Evolutionary conservation across 2,797 vertebrate genomes (phyloP).

Genomic region (Sciurus carolinensis): DNA sequence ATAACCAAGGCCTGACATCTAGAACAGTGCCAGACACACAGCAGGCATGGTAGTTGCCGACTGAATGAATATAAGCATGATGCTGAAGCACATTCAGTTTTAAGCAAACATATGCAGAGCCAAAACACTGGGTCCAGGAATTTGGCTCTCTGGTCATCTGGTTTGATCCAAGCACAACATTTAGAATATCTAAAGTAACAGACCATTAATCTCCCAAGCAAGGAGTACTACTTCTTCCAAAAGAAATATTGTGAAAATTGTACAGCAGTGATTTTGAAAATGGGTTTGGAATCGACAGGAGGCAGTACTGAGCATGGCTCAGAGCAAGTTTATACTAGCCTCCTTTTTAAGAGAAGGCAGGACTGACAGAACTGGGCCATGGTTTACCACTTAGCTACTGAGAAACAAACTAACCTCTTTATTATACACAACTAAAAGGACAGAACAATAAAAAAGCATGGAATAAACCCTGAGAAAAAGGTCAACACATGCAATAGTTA

Average conservation of each 20-base stretch:
- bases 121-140: background rate
- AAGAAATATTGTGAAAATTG: background rate
- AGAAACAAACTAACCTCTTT: slow-evolving; percentile 12
- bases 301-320: background rate
- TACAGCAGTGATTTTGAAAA: background rate
- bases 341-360: background rate
- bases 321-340: background rate
- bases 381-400: background rate
- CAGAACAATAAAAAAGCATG: background rate
- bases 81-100: background rate
- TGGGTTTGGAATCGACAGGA: slow-evolving; percentile 27
- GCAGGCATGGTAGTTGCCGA: background rate
- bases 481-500: background rate
- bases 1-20: background rate
- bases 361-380: background rate
- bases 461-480: slow-evolving; percentile 15
- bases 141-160: slow-evolving; percentile 52
- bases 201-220: slow-evolving; percentile 47
- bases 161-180: slow-evolving; percentile 45
- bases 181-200: slow-evolving; percentile 41
- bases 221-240: slow-evolving; percentile 4
- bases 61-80: background rate
- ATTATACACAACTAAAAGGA: background rate
- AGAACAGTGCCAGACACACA: background rate
- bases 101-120: background rate